Percentiles rank a stretch among this genome's conserved stretches.
phyloP scores from a whole-genome alignment of 92 coral and sea anemone genomes.

The Porites lobata region DNA sequence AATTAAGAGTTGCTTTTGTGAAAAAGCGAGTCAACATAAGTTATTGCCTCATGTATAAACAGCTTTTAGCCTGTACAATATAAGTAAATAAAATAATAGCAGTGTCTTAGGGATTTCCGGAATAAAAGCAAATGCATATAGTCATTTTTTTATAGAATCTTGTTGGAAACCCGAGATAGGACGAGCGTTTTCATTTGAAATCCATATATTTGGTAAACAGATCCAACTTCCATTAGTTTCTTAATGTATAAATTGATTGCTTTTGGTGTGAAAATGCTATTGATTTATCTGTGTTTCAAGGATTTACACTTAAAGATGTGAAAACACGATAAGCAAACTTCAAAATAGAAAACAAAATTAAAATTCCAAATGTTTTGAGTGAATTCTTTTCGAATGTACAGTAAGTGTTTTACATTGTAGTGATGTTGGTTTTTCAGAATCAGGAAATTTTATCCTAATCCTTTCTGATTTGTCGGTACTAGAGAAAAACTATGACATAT shows the following conservation, averaged over 20 bases:
- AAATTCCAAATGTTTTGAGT: too few relatives aligned
- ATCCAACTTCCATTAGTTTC: background rate
- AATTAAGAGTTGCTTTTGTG: background rate
- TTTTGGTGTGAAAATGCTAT: too few relatives aligned
- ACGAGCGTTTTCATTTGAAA: background rate
- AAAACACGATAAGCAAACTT: background rate
- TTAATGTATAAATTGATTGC: too few relatives aligned
- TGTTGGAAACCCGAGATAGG: background rate
- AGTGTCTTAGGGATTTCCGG: background rate
- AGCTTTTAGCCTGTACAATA: background rate
- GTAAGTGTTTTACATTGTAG: background rate
- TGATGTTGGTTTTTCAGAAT: background rate
- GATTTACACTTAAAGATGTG: background rate
- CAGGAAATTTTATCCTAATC: background rate
- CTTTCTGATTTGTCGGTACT: too few relatives aligned
- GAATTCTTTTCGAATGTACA: background rate
- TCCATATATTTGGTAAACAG: background rate
- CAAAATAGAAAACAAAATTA: too few relatives aligned
- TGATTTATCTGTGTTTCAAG: too few relatives aligned
- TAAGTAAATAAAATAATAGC: too few relatives aligned
- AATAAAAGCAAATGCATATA: too few relatives aligned
- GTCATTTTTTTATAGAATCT: too few relatives aligned
- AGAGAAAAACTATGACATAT: background rate
- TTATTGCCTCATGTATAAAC: background rate
- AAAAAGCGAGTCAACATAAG: background rate